Percentiles rank a stretch among this genome's conserved stretches.
Conservation (phyloP, 2,797 vertebrate genomes). For the Eulemur coronatus region DNA sequence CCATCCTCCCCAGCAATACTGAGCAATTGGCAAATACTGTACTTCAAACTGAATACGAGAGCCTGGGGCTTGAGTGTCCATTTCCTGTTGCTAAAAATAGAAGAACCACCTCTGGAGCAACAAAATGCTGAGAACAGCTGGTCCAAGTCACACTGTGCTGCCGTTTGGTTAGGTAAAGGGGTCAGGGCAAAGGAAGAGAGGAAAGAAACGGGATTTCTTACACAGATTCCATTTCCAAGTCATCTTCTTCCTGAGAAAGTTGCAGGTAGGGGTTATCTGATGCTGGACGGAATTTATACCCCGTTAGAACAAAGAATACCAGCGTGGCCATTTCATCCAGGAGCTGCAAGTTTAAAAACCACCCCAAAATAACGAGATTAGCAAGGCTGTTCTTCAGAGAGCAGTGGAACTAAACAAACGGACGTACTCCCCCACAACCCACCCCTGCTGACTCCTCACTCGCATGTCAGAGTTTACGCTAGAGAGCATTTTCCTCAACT, state of each 20-base stretch:
- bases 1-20: not conserved
- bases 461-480: not conserved
- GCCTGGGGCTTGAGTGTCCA: not conserved
- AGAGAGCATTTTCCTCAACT: not conserved
- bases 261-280: conserved; percentile 92
- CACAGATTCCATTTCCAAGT: conserved; percentile 92
- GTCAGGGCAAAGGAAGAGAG: not conserved
- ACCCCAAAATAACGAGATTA: not conserved
- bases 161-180: not conserved
- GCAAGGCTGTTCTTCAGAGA: not conserved
- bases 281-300: conserved; percentile 92
- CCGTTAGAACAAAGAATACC: conserved; percentile 91
- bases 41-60: not conserved
- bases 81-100: not conserved
- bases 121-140: not conserved
- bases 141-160: fast-evolving
- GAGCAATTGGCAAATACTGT: not conserved
- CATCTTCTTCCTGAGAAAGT: conserved; percentile 91
- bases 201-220: conserved; percentile 78
- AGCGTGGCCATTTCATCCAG: conserved; percentile 91
- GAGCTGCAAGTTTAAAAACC: conserved; percentile 81
- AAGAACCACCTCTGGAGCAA: not conserved
- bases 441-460: not conserved
- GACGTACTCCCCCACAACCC: fast-evolving
- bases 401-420: not conserved